Evolutionary conservation across 2,113 vertebrate species (phyloP), one percentile per base, ranked within the genome.

Genomic region (Trochalopteron elliotii): DNA sequence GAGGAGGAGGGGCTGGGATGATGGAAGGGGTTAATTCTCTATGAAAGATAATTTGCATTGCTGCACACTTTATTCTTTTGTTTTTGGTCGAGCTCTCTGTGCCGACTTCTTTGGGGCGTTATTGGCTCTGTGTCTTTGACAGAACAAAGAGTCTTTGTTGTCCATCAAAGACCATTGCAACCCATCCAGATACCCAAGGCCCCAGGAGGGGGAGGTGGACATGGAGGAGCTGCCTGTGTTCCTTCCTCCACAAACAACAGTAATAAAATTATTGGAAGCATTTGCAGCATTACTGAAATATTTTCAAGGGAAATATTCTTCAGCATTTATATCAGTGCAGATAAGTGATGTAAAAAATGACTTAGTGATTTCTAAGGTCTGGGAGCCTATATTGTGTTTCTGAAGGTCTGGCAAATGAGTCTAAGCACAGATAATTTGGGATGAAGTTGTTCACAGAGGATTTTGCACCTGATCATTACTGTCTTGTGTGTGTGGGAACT

Each of bases 131-230:
- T 50, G 92, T 59, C 67, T 87, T 76, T 70, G 68, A 71, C 76
- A 87, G 83, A 95, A 97, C 93, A 96, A 93, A 96, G 78, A 81
- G 67, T 33, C 75, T 94, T 89, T 96, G 78, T 95, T 86, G 70
- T 89, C 87, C 89, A 57, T 83, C 89, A 90, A 85, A 94, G 88
- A 67, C 74, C 92, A 69, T 18, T 81, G 78, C 89, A 91, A 70
- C 91, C 91, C 83, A 95, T 64, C 71, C n/a, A n/a, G n/a, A n/a
- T n/a, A n/a, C n/a, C 76, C 95, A 83, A 88, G 39, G 93, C 33
- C 86, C 56, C 86, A 81, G 86, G 59, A 92, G 87, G 79, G 86
- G 92, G 91, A 90, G 75, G 60, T 68, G 82, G 71, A 87, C 2
- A 1, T 22, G 82, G 75, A 83, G 59, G 57, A 86, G 88, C 63